A percentile compares a stretch with the other conserved stretches of the same genome.
These are phyloP conservation scores for Isichthys henryi DNA, from an alignment of 2,113 vertebrate genomes.

Conservation along the genomic window DNA sequence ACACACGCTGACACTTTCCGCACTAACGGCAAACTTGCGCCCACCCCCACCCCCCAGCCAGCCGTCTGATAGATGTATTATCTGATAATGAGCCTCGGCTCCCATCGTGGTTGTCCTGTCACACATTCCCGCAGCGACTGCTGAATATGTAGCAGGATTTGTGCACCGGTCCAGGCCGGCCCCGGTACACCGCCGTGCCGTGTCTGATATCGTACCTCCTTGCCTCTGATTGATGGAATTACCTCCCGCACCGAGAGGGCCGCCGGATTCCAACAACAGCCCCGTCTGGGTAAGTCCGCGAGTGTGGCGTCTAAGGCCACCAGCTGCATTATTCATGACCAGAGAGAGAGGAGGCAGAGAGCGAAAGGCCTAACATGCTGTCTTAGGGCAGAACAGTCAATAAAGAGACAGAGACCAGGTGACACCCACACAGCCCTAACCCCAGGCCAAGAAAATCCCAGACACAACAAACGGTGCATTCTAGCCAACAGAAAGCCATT, in stretches of 20 bases:
- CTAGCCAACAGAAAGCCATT: not conserved
- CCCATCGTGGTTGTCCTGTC: not conserved
- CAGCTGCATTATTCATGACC: conserved; percentile 10
- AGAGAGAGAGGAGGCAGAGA: not conserved
- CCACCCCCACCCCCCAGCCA: not conserved
- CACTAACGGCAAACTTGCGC: not conserved
- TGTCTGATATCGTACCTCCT: not conserved
- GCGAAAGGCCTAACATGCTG: not conserved
- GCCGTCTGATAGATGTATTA: not conserved
- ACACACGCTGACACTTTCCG: not conserved
- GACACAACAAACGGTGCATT: not conserved
- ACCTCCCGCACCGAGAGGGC: not conserved
- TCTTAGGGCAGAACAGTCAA: not conserved
- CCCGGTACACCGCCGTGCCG: not conserved
- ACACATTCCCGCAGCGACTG: not conserved
- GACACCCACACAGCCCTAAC: conserved; percentile 1
- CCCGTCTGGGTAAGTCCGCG: not conserved
- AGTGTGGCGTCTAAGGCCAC: not conserved
- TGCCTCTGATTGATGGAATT: conserved; percentile 3
- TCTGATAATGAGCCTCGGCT: conserved; percentile 5
- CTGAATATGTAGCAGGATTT: conserved; percentile 18
- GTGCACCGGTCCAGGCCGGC: not conserved
- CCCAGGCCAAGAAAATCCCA: not conserved
- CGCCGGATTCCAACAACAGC: not conserved
- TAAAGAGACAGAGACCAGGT: not conserved